phyloP scores from a whole-genome alignment of 2,888 invertebrate species.

The Erebia epiphron region DNA sequence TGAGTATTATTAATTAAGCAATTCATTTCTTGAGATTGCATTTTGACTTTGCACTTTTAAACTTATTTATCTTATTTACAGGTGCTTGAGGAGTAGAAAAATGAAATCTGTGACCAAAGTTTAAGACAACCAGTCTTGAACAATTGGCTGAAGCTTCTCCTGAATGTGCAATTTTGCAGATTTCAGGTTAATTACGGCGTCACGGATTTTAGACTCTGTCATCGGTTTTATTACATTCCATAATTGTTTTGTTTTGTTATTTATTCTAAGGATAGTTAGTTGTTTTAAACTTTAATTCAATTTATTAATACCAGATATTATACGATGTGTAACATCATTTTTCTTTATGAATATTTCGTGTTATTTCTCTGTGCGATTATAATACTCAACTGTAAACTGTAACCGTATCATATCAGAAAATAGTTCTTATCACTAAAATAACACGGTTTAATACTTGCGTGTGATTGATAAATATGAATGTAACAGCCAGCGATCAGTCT shows the following conservation, averaged over 20 bases:
- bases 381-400: slow-evolving; percentile 29
- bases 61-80: slow-evolving; percentile 41
- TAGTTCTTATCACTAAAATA: slow-evolving; percentile 38
- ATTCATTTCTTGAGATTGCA: not conserved
- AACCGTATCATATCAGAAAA: slow-evolving; percentile 42
- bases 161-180: slow-evolving; percentile 35
- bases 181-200: slow-evolving; percentile 28
- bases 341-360: slow-evolving; percentile 22
- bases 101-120: slow-evolving; percentile 74
- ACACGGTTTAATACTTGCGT: slow-evolving; percentile 28
- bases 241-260: slow-evolving; percentile 32
- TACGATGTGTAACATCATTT: slow-evolving; percentile 43
- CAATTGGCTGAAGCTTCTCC: slow-evolving; percentile 34
- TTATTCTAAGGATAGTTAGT: slow-evolving; percentile 27
- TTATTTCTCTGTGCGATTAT: slow-evolving; percentile 29
- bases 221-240: slow-evolving; percentile 35
- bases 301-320: slow-evolving; percentile 32
- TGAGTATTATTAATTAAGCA: not conserved
- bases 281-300: slow-evolving; percentile 25
- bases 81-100: slow-evolving; percentile 70
- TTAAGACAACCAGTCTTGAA: slow-evolving; percentile 48
- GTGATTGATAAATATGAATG: slow-evolving; percentile 43
- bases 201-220: slow-evolving; percentile 31
- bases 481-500: slow-evolving; percentile 76
- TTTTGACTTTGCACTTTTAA: not conserved